Base-by-base conservation (phyloP, 2,888 invertebrate genomes). In the Drosophila formosana region DNA sequence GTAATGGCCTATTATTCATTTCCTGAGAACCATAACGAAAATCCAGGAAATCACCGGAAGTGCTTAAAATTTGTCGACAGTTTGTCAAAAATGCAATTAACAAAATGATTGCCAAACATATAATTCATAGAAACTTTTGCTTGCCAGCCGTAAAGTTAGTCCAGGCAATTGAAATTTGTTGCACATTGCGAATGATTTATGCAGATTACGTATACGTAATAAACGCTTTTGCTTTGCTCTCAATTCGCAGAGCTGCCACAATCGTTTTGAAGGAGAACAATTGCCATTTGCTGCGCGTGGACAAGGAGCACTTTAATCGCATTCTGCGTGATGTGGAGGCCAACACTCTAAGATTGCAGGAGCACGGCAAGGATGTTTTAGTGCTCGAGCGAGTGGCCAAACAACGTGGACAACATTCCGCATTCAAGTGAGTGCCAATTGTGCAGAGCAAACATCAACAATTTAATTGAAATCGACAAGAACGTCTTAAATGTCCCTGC, bases 291-390 rank as follows among this genome's bases (percentile, higher is more conserved):
- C 93, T 97, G 73, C 93, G 96, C 51, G 96, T 97, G 47, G 96
- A 97, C 92, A 97, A 97, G 92, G 95, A 96, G 78, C 95, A 97
- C 91, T 97, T 97, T 92, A 96, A 97, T 93, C 94, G 96, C 88
- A 96, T 96, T 74, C 93, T 96, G 73, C 93, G 96, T 83, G 97
- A 97, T 93, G 96, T 97, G 39, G 97, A 97, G 92, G 96, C 96
- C n/a, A 97, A 97, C 91, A 97, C 97, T 39, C 95, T 97, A 50
- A 93, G 96, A 52, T 93, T 97, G 80, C 96, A 96, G 91, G 97
- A 97, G 90, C 96, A 96, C 89, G 96, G 96, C 45, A 95, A 96
- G 89, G 97, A 97, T 93, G 97, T 97, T 43, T 93, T 97, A 79
- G 95, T 97, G 43, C 93, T 97, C 81, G 96, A 97, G 92, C 96